These are phyloP conservation scores for Pegoplata infirma DNA, from an alignment of 2,888 invertebrate genomes.

Conservation along the genomic window DNA sequence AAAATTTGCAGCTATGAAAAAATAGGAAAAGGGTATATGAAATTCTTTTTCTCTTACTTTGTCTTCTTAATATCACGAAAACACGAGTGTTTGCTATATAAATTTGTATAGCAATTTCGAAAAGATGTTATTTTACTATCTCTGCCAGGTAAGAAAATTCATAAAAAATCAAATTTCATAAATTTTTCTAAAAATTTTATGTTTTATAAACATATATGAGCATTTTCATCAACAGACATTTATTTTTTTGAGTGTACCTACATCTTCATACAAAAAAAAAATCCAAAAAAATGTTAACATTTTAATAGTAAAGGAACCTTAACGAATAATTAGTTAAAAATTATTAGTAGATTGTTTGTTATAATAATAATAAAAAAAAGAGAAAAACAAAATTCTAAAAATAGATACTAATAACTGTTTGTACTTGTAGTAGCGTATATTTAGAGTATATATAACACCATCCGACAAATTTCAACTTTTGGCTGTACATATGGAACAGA, in stretches of 20 bases:
- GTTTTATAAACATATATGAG: too few species aligned
- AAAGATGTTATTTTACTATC: neutral
- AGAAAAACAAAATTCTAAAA: neutral
- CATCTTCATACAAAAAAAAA: neutral
- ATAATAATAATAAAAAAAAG: neutral
- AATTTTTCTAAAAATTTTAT: too few species aligned
- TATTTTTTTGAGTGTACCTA: neutral
- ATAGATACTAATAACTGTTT: neutral
- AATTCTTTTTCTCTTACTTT: neutral
- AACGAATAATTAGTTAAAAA: neutral
- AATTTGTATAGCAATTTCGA: conserved; percentile 19
- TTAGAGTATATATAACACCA: neutral
- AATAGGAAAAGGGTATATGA: neutral
- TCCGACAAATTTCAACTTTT: too few species aligned
- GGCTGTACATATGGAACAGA: too few species aligned
- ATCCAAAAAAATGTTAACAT: neutral
- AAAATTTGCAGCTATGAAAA: too few species aligned
- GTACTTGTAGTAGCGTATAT: neutral
- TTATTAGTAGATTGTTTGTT: neutral
- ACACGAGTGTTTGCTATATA: too few species aligned
- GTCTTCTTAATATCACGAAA: too few species aligned
- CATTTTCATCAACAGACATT: neutral
- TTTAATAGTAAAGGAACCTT: neutral
- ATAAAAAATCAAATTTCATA: too few species aligned
- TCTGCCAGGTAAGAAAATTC: neutral